Evolutionary conservation across 1,140 invertebrate species (phyloP), one percentile per base, ranked within the genome.

Genomic region (Diploscapter pachys): DNA sequence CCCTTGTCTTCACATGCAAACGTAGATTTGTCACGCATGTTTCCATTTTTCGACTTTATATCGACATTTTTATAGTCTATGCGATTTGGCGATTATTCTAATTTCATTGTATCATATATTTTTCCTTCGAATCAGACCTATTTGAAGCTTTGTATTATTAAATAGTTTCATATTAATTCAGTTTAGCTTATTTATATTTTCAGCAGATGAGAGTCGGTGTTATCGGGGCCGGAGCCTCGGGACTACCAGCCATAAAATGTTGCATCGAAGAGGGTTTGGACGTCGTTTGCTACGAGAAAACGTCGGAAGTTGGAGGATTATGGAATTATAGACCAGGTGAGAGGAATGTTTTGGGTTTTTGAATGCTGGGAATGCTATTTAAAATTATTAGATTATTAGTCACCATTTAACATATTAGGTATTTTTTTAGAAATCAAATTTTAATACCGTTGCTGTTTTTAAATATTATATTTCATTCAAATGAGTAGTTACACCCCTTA

Each of bases 271-370:
- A 87, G 62, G 85, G 81, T 5, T 69, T 88, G 4, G 73, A 80
- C 9, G 87, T 87, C 2, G 83, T 88, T 1, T 89, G 88, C 78
- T 89, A 86, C 73, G 89, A 89, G 76, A 85, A 83, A 75, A 85
- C 84, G 31, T 62, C 81, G 63, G 84, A 88, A 73, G 81, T 88
- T 55, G 89, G 89, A 4, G 89, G 89, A 49, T 80, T 89, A 4
- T 89, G 89, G 89, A 87, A 88, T 59, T 89, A 88, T 76, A 54
- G 85, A 49, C 85, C 87, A 5, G 80, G 86, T 4, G 59, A 78
- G 48, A 63, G 65, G 5, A 63, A 76, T 9, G 74, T 72, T 31
- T 55, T 13, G 13, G 11, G 56, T 54, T 31, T 5, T 49, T 75
- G 64, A 74, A 74, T 61, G n/a, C 3, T 31, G 31, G 31, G 1